phyloP scores from a whole-genome alignment of 2,888 invertebrate genomes.

The Ditylenchus weischeri region DNA sequence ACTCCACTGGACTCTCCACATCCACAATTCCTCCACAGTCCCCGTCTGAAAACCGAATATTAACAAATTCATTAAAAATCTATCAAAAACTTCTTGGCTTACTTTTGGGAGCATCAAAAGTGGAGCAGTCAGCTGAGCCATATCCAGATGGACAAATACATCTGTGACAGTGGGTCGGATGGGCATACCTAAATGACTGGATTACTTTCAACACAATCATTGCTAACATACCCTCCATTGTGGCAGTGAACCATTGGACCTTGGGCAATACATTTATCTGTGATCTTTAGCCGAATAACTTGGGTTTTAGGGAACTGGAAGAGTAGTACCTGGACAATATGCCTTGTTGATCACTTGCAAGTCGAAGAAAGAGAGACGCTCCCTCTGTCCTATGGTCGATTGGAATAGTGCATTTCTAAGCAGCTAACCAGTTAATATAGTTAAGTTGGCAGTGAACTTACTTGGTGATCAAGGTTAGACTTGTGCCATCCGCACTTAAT shows the following conservation, averaged over 20 bases:
- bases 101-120: constrained; percentile 42
- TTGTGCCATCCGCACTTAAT: constrained; percentile 52
- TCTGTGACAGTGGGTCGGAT: constrained; percentile 26
- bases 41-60: constrained; percentile 40
- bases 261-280: constrained; percentile 36
- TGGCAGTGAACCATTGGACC: constrained; percentile 32
- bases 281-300: constrained; percentile 26
- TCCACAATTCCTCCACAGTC: constrained; percentile 50
- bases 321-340: constrained; percentile 50
- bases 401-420: constrained; percentile 48
- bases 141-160: constrained; percentile 57
- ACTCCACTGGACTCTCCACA: constrained; percentile 17
- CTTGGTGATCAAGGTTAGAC: constrained; percentile 52
- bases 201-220: constrained; percentile 26
- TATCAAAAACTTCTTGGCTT: background rate
- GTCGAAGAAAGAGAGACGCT: constrained; percentile 54
- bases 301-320: background rate
- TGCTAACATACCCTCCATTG: constrained; percentile 52
- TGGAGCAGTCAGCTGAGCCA: constrained; percentile 46
- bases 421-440: background rate
- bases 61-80: background rate
- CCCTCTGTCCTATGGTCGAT: constrained; percentile 57
- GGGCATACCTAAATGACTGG: background rate
- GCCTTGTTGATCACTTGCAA: constrained; percentile 50
- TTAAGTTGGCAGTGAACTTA: background rate